Evolutionary conservation across 1,140 invertebrate genomes (phyloP), one percentile per base, ranked within the genome.

Genomic region (Drosophila nasuta): DNA sequence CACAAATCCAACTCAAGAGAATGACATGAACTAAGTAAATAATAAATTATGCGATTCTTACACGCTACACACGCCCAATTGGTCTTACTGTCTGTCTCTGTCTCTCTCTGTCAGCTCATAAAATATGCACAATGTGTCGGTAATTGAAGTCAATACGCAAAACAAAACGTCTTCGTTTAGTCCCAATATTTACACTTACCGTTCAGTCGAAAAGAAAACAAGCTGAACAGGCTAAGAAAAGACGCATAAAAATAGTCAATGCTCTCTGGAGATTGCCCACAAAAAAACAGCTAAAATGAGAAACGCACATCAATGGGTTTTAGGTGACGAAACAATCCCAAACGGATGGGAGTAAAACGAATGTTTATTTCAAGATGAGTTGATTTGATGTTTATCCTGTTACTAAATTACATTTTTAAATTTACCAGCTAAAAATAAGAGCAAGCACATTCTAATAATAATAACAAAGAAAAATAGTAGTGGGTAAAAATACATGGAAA

Each of bases 101-200:
- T 13, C 0, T 7, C n/a, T 15, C 17, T 54, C 46, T 43, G 51
- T 20, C 33, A 56, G 20, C 75, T 82, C 82, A 87, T 86, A 66
- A 73, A 77, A 64, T 76, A 87, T 86, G 82, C 82, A 79, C 63
- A 64, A 48, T 59, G 82, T 86, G 82, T 65, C 52, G 82, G 79
- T 79, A 86, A 86, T 86, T 86, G 82, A 82, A 82, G 71, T 70
- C 75, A 79, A 86, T 82, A 86, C 54, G 43, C 54, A 56, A 79
- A 79, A 79, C 82, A 76, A 79, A 82, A 75, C 68, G 74, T 81
- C 77, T 75, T 54, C 68, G 60, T 77, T 81, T 78, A 45, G 49
- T 30, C 3, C 38, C 62, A 72, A 66, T 72, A 78, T 35, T 45
- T 62, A 13, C 54, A 35, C 25, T 45, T 62, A 13, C 45, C 5